Base-by-base conservation (phyloP, 2,888 invertebrate species). In the Ashinkailepas kermadecensis region DNA sequence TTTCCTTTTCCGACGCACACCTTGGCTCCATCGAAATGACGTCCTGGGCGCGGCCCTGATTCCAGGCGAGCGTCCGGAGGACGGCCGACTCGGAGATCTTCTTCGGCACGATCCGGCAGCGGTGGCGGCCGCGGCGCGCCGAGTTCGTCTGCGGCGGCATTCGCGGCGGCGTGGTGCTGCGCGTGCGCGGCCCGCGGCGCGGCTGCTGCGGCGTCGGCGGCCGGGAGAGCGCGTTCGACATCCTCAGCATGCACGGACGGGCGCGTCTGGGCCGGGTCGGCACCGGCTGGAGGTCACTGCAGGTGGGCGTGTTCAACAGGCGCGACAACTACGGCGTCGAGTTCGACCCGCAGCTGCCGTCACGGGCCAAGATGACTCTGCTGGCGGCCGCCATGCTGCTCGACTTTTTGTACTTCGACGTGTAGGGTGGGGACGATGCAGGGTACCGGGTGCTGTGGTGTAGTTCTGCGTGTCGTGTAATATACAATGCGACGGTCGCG, bases 111-210 rank as follows among this genome's bases (percentile, higher is more conserved):
- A 23, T 67, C 25, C n/a, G 23, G 23, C 67, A 67, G 67, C 67
- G 67, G 3, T 67, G 67, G 67, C 67, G 15, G 6, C 67, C 23
- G n/a, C 10, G 10, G 67, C 23, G 67, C 25, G 67, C 67, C 25
- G 67, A 67, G 67, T 67, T 67, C 25, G 25, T 67, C n/a, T 67
- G 67, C 25, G 10, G 0, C 11, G 67, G 67, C 11, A 67, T 67
- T 10, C 67, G 67, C 23, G 67, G 67, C 67, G 67, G 67, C 11
- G 67, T 67, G 67, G 67, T 67, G n/a, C 67, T 67, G 23, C 67
- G 67, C 23, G 67, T 67, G 23, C 23, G n/a, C 23, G 67, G 67
- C 4, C 67, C 67, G 67, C 11, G 13, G 6, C 67, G 67, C 23
- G 23, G 23, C 67, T n/a, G 67, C 67, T 67, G 67, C 67, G n/a